Evolutionary conservation across 2,113 vertebrate genomes (phyloP).

Genomic region (Theropithecus gelada): DNA sequence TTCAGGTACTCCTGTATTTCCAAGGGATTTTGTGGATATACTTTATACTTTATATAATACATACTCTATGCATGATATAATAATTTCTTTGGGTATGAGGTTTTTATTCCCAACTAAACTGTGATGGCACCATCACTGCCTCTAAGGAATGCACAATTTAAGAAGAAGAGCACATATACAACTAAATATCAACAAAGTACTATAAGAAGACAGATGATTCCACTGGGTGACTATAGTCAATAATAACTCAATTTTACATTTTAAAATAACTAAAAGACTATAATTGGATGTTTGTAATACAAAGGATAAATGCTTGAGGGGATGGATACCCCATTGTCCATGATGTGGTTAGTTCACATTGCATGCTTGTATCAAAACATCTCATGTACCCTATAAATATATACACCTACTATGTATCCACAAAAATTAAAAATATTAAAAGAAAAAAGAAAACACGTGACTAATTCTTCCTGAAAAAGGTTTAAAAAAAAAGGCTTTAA

Average conservation of each 20-base stretch:
- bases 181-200: not conserved
- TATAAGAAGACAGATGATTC: not conserved
- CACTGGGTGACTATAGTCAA: too few species aligned
- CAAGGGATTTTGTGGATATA: not conserved
- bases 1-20: not conserved
- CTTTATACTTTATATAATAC: not conserved
- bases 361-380: too few species aligned
- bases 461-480: not conserved
- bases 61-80: not conserved
- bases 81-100: not conserved
- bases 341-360: too few species aligned
- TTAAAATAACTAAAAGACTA: too few species aligned
- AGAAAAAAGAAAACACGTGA: not conserved
- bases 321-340: too few species aligned
- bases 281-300: too few species aligned
- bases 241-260: too few species aligned
- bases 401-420: too few species aligned
- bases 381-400: too few species aligned
- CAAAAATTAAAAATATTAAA: too few species aligned
- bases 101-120: constrained; percentile 24
- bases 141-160: not conserved
- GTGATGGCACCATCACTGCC: not conserved
- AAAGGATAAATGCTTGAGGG: too few species aligned
- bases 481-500: not conserved
- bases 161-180: not conserved